Percentiles rank a stretch among this genome's conserved stretches.
Conservation (phyloP, 1,140 invertebrate genomes). For the Sycobia sp. region DNA sequence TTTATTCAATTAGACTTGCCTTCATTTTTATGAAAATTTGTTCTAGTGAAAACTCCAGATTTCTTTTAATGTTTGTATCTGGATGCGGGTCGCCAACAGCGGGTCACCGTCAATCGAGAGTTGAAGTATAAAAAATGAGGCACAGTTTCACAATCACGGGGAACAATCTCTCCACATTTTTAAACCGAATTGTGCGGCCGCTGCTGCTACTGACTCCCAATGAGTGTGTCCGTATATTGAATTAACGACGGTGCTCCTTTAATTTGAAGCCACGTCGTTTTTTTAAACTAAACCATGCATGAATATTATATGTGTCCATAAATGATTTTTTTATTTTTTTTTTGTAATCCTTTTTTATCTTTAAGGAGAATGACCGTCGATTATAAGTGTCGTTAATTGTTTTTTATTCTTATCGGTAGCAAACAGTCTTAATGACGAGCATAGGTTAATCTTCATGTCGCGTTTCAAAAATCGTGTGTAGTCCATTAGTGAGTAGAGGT, state of each 20-base stretch:
- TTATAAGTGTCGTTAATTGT: constrained; percentile 51
- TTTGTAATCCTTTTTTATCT: constrained; percentile 37
- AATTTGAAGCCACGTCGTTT: constrained; percentile 33
- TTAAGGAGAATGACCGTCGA: constrained; percentile 53
- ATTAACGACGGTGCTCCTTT: constrained; percentile 48
- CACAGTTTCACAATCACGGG: constrained; percentile 61
- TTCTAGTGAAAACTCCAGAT: constrained; percentile 11
- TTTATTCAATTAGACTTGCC: constrained; percentile 5
- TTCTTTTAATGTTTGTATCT: constrained; percentile 30
- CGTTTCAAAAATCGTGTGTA: constrained; percentile 55
- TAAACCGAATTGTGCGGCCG: constrained; percentile 46
- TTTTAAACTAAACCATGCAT: constrained; percentile 60
- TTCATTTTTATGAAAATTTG: not conserved
- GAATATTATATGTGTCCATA: constrained; percentile 60
- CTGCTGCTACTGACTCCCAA: constrained; percentile 54
- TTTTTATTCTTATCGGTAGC: constrained; percentile 54
- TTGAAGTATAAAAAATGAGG: constrained; percentile 61
- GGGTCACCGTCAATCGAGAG: constrained; percentile 35
- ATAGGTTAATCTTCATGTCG: constrained; percentile 59
- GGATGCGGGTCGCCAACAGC: constrained; percentile 14
- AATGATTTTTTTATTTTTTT: constrained; percentile 41
- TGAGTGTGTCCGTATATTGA: constrained; percentile 58
- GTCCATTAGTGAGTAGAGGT: constrained; percentile 53
- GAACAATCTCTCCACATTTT: constrained; percentile 32
- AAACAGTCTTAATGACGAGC: constrained; percentile 62